These are phyloP conservation scores for Sapayoa aenigma DNA, from an alignment of 2,113 vertebrate genomes.

Conservation along the genomic window DNA sequence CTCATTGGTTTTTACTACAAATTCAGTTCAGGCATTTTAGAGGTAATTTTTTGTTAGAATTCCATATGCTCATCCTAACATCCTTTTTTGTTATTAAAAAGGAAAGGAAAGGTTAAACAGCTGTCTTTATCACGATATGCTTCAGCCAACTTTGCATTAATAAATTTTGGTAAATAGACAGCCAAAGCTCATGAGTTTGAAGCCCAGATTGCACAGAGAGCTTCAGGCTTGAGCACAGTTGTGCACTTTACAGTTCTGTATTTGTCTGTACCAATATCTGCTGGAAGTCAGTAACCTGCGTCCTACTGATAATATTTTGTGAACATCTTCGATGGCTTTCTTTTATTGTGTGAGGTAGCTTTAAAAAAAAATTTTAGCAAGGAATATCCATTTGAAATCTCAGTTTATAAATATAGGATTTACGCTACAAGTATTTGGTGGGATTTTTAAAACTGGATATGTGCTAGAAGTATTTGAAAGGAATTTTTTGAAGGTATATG, in stretches of 20 bases:
- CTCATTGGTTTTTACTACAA: neutral
- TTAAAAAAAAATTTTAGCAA: neutral
- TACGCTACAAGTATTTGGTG: neutral
- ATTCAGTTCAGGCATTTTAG: neutral
- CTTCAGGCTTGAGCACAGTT: neutral
- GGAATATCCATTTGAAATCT: neutral
- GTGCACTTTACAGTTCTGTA: neutral
- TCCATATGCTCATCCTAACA: neutral
- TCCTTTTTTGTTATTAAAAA: neutral
- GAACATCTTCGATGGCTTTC: neutral
- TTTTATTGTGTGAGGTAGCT: neutral
- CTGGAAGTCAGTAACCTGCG: neutral
- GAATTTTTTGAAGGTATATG: neutral
- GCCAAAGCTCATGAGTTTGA: neutral
- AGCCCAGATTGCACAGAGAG: neutral
- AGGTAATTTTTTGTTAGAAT: neutral
- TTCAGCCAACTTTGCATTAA: neutral
- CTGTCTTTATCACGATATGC: neutral
- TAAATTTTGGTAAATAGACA: neutral
- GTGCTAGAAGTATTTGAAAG: neutral
- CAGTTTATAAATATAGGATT: neutral
- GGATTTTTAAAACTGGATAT: neutral
- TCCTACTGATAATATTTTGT: neutral
- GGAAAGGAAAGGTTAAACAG: neutral
- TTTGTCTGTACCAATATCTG: neutral